These are phyloP conservation scores for Bothrops jararaca DNA, from an alignment of 2,113 vertebrate genomes.

Conservation along the genomic window DNA sequence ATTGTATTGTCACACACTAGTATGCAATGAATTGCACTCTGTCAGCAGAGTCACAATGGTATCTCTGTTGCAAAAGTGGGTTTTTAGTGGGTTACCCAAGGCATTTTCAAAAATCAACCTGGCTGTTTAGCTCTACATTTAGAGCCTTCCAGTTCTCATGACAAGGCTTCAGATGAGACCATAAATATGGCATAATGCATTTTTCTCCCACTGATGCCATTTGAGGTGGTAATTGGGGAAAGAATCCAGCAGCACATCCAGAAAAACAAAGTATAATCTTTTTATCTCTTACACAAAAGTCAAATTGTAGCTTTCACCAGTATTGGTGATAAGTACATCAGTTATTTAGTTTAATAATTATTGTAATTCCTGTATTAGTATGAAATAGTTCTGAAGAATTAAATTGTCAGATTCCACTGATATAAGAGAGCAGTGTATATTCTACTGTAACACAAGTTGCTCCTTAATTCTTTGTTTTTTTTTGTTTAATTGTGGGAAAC, in stretches of 20 bases:
- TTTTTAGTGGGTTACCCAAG: background rate
- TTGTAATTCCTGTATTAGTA: background rate
- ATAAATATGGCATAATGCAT: background rate
- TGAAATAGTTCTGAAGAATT: background rate
- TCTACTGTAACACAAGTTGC: background rate
- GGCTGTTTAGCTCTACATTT: background rate
- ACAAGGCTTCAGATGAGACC: background rate
- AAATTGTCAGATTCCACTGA: background rate
- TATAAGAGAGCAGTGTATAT: background rate
- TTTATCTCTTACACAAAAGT: background rate
- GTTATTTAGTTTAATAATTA: background rate
- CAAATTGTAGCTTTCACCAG: background rate
- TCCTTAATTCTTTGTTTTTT: background rate
- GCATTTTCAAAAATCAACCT: background rate
- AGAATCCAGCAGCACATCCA: background rate
- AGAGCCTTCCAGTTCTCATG: background rate
- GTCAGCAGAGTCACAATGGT: background rate
- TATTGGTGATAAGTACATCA: background rate
- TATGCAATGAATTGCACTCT: background rate
- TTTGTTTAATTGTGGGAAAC: background rate
- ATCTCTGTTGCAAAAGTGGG: background rate
- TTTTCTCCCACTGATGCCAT: background rate
- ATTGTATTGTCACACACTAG: background rate
- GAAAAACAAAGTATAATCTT: background rate
- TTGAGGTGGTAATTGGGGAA: background rate